Evolutionary conservation across 2,797 vertebrate genomes (phyloP), one percentile per base, ranked within the genome.

Genomic region (Neoniphon sammara): DNA sequence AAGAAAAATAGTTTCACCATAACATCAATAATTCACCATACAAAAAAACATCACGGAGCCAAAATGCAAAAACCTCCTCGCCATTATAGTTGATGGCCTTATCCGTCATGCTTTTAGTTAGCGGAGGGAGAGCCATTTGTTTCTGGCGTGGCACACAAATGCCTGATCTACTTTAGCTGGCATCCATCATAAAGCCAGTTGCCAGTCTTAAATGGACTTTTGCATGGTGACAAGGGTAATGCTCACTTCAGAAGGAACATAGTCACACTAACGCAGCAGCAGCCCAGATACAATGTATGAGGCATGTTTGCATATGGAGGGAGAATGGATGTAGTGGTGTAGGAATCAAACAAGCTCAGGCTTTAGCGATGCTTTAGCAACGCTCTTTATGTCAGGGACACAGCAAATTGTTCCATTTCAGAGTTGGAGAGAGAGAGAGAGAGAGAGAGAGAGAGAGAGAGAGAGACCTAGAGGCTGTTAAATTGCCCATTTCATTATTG

Each of bases 401-500:
- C 44, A 77, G 71, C 66, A 78, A 81, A 82, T 54, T 78, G 44
- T 46, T 83, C 78, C 56, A 73, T 86, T 79, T 75, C 42, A 80
- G 58, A 67, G 70, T 31, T 25, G 58, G 72, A 14, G 42, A 63
- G 60, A 63, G 39, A 6, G 23, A 14, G 27, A 50, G 56, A 23
- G 27, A 8, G 66, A 20, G 49, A n/a, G 79, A 30, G 49, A 49
- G 59, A 68, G 61, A 46, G 56, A n/a, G 76, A 58, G 52, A 10
- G 67, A 81, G 74, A 73, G 85, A 88, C 68, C 69, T 71, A 66
- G 78, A 87, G 46, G 83, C 82, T 88, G 91, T 80, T 92, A 90
- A 92, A 93, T 90, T 92, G 87, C 82, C 87, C 83, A 87, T 91
- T 91, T 89, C 78, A 92, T 91, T 93, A 93, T 92, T 92, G 91